Evolutionary conservation across 2,113 vertebrate species (phyloP).

Genomic region (Eptatretus burgeri): DNA sequence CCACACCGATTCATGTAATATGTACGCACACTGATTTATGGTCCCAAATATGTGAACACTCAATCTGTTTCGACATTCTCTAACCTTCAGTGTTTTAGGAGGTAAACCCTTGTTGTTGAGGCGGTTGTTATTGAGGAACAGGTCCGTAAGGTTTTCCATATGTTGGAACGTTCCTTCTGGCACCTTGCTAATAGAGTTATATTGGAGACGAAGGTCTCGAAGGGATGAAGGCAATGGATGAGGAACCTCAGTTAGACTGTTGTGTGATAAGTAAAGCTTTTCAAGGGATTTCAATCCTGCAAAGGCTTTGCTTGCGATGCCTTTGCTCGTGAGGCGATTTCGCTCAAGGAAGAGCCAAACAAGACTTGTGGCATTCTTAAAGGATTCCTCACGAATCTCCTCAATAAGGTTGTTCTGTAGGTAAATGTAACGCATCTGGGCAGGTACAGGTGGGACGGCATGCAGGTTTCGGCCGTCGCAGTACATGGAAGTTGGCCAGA

Average conservation of each 20-base stretch:
- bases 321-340: too few species aligned
- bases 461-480: background rate
- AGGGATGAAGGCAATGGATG: background rate
- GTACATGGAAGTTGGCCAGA: slow-evolving; percentile 6
- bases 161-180: background rate
- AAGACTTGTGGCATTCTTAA: too few species aligned
- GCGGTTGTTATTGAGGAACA: slow-evolving; percentile 5
- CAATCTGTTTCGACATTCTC: too few species aligned
- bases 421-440: background rate
- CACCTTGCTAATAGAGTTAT: background rate
- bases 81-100: too few species aligned
- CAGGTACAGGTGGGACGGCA: background rate
- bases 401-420: background rate
- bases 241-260: slow-evolving; percentile 26
- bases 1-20: too few species aligned
- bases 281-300: slow-evolving; percentile 33
- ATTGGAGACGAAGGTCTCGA: background rate
- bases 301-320: slow-evolving; percentile 29
- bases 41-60: too few species aligned
- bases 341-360: too few species aligned
- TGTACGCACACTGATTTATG: too few species aligned
- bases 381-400: too few species aligned
- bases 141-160: slow-evolving; percentile 3
- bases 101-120: background rate
- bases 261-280: slow-evolving; percentile 68